Base-by-base conservation (phyloP, 2,113 vertebrate species). In the Notarius lentiginosus region DNA sequence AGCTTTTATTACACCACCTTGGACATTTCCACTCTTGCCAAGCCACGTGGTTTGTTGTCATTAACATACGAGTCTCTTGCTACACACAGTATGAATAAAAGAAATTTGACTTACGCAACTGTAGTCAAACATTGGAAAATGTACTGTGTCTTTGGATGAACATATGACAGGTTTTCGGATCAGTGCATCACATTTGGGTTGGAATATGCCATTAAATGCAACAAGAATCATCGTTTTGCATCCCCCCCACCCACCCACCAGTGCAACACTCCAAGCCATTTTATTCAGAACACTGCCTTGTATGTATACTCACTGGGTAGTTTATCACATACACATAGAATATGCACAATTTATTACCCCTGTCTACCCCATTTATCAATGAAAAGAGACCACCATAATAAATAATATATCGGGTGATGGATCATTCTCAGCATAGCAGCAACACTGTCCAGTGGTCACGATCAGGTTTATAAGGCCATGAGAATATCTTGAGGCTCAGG, bases 1-100 rank as follows among this genome's bases (percentile, higher is more conserved):
- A 27, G 34, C 22, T 30, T 75, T 77, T 72, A 89, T 73, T 66
- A 63, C 87, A 60, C 66, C 55, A 60, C 9, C 10, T 10, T 63
- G 47, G 79, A 81, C 63, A 51, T 30, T 41, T 58, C 58, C 27
- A 1, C 47, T 73, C 24, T 68, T 5, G 15, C 15, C 14, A 7
- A 22, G 82, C 14, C 77, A 82, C 15, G 8, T 82, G 68, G 12
- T 66, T 20, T 61, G 20, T 61, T 60, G 30, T 61, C 34, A 66
- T 34, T 8, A 22, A 34, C 60, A 8, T 30, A 56, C 20, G 12
- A 55, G 47, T 15, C 34, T 24, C 12, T 53, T 49, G 14, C 20
- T 72, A 72, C 73, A 41, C 47, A 30, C 9, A 1, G 9, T 60
- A 4, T 34, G 34, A 34, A 58, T 7, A 79, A 30, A 17, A 56